These are phyloP conservation scores for Ptychadena robeensis DNA, from an alignment of 2,797 vertebrate genomes.

Conservation along the genomic window DNA sequence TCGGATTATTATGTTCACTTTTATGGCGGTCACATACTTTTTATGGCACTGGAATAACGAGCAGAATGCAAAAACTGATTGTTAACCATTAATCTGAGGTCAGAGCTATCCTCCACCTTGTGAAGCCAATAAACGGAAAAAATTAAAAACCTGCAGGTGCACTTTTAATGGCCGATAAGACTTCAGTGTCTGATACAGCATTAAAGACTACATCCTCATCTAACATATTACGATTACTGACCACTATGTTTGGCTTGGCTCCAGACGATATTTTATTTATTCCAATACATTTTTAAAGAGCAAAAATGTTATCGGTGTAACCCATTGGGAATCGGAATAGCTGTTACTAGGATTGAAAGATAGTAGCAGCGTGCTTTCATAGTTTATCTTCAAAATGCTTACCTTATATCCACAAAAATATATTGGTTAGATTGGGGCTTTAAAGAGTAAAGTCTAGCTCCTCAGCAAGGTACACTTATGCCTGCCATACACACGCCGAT, in stretches of 20 bases:
- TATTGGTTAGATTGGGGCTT: no score
- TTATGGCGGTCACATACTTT: slow-evolving; percentile 50
- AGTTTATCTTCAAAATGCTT: no score
- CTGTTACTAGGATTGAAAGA: no score
- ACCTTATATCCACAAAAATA: no score
- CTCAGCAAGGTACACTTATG: no score
- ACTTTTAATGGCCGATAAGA: slow-evolving; percentile 8
- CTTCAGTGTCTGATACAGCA: background rate
- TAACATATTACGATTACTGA: background rate
- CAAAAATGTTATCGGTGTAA: no score
- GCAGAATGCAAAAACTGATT: slow-evolving; percentile 32
- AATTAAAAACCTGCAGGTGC: slow-evolving; percentile 30
- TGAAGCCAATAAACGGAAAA: slow-evolving; percentile 35
- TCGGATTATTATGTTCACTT: slow-evolving; percentile 46
- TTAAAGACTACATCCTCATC: background rate
- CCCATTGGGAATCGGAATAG: no score
- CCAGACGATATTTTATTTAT: no score
- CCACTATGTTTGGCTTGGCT: no score
- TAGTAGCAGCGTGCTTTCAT: no score
- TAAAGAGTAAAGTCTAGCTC: no score
- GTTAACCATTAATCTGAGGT: slow-evolving; percentile 50
- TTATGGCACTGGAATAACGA: slow-evolving; percentile 50
- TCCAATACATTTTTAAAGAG: background rate
- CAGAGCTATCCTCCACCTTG: background rate
- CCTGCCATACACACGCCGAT: no score